A percentile compares a stretch with the other conserved stretches of the same genome.
Conservation (phyloP, 2,797 vertebrate genomes). For the Meriones psammophilus region DNA sequence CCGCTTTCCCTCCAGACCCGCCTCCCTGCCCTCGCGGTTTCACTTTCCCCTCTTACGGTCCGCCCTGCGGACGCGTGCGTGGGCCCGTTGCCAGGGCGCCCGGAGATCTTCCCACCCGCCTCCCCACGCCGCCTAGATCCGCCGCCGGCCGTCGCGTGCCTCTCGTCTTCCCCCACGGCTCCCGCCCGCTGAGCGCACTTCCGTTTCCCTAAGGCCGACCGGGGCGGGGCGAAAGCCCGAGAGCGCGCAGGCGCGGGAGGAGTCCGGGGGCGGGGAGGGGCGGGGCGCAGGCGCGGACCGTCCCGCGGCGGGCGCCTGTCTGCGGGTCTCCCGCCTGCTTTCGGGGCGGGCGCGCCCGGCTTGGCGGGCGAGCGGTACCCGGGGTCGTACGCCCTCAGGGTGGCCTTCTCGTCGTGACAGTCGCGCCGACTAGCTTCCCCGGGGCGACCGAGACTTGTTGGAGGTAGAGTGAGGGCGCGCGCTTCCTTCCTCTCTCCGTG, state of each 20-base stretch:
- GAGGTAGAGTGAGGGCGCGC: slow-evolving; percentile 74
- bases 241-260: slow-evolving; percentile 73
- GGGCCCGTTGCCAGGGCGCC: neutral
- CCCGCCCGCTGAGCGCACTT: slow-evolving; percentile 20
- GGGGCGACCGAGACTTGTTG: slow-evolving; percentile 46
- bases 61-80: slow-evolving; percentile 49
- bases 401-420: slow-evolving; percentile 22
- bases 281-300: slow-evolving; percentile 78
- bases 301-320: slow-evolving; percentile 4
- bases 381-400: neutral
- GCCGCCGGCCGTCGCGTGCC: accelerated
- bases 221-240: neutral
- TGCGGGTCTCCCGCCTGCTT: neutral
- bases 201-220: neutral
- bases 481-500: neutral
- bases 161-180: neutral
- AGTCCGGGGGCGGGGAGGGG: slow-evolving; percentile 27
- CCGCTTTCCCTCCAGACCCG: accelerated
- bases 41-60: accelerated
- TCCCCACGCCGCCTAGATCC: accelerated
- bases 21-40: accelerated
- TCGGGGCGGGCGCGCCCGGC: neutral
- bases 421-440: neutral
- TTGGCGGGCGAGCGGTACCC: neutral
- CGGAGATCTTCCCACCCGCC: neutral